Base-by-base conservation (phyloP, 2,888 invertebrate genomes). In the Stratiomys singularior region DNA sequence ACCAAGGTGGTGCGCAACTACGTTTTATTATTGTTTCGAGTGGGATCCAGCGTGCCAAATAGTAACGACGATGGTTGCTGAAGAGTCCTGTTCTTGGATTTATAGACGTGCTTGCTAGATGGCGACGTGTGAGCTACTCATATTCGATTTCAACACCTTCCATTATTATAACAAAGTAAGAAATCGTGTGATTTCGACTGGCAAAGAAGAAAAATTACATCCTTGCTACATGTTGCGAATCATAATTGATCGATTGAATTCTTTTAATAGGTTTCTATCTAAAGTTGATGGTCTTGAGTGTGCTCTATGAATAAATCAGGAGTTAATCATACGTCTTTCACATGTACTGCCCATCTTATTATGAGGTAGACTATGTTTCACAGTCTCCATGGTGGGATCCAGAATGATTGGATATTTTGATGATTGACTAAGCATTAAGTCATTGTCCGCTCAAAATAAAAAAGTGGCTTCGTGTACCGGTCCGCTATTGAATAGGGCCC, bases 211-310 rank as follows among this genome's bases (percentile, higher is more conserved):
- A 52, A 52, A 52, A 52, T 13, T 3, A 18, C 52, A 15, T 52
- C 52, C 52, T 52, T 52, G 52, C 7, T 52, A 52, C 52, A 52
- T 52, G 52, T 13, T 52, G 52, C 15, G 52, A 52, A 52, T 52
- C 7, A 52, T 52, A 52, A 52, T 9, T 52, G 15, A 18, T 52
- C 15, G 52, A 18, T 52, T 52, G 52, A 37, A 37, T 3, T 3
- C 9, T 37, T 5, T 37, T 3, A 37, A 9, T 9, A 37, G 3
- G 37, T 37, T 37, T 37, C 37, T 5, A 37, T 9, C 3, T 5
- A 37, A 37, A 9, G 37, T 9, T 37, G 37, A 3, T 37, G 3
- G 9, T 5, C 9, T 37, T 37, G 37, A 3, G 37, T 37, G n/a
- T n/a, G 37, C 9, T 37, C 37, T 37, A 9, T 37, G 37, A 37